Evolutionary conservation across 2,888 invertebrate species (phyloP).

Genomic region (Chorisops tibialis): DNA sequence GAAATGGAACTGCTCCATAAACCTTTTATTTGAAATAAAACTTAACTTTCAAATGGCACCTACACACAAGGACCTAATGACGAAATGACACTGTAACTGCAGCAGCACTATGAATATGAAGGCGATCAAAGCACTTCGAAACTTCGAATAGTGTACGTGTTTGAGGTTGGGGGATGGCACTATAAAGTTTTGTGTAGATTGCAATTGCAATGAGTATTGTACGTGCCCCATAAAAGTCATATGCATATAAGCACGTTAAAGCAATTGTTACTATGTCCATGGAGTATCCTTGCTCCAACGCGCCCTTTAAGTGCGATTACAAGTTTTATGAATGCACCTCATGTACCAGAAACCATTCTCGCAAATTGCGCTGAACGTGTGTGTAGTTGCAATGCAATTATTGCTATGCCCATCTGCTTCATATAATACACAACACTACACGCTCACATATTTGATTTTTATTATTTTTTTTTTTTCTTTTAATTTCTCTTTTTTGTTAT

Average conservation of each 20-base stretch:
- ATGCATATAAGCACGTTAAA: conserved; percentile 15
- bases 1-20: too few relatives aligned
- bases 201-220: conserved; percentile 18
- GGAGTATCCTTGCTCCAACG: conserved; percentile 12
- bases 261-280: conserved; percentile 24
- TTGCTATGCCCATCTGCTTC: too few relatives aligned
- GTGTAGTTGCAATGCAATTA: conserved; percentile 6
- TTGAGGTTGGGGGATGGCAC: conserved; percentile 9
- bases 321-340: conserved; percentile 23
- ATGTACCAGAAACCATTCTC: conserved; percentile 18
- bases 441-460: too few relatives aligned
- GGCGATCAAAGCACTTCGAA: neutral
- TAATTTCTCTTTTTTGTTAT: too few relatives aligned
- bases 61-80: too few relatives aligned
- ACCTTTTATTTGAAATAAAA: too few relatives aligned
- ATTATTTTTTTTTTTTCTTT: too few relatives aligned
- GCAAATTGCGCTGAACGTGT: conserved; percentile 23
- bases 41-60: too few relatives aligned
- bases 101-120: too few relatives aligned
- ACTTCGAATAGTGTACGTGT: conserved; percentile 11
- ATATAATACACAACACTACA: too few relatives aligned
- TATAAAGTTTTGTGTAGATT: conserved; percentile 21
- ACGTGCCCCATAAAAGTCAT: conserved; percentile 19
- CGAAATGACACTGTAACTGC: too few relatives aligned
- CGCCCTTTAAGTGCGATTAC: conserved; percentile 17